phyloP scores from a whole-genome alignment of 1,140 invertebrate genomes.

The Procambarus clarkii region DNA sequence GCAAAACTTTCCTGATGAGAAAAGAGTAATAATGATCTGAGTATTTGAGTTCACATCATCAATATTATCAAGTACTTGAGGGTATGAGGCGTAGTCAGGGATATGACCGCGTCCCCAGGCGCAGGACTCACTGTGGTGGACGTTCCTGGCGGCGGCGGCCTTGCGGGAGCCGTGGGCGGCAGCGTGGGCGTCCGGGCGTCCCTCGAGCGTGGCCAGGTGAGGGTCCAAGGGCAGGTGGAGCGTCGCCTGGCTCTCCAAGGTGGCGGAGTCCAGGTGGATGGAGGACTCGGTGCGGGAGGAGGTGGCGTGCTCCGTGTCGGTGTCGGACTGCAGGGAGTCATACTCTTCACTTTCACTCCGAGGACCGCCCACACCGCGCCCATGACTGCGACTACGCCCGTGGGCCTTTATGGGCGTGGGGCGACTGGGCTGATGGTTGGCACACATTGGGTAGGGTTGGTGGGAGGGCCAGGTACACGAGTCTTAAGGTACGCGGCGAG shows the following conservation, averaged over 20 bases:
- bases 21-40: too few relatives aligned
- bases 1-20: too few relatives aligned
- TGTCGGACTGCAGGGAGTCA: slow-evolving; percentile 66
- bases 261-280: slow-evolving; percentile 65
- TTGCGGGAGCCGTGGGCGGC: slow-evolving; percentile 16
- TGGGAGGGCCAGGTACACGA: neutral
- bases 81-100: neutral
- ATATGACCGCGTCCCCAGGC: neutral
- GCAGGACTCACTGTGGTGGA: slow-evolving; percentile 57
- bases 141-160: slow-evolving; percentile 39
- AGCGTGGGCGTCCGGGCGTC: neutral
- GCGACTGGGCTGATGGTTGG: slow-evolving; percentile 33
- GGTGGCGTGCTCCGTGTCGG: slow-evolving; percentile 67
- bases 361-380: slow-evolving; percentile 43
- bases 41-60: too few relatives aligned
- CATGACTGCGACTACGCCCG: slow-evolving; percentile 46
- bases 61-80: too few relatives aligned
- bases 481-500: neutral
- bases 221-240: slow-evolving; percentile 64
- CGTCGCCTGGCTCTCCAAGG: slow-evolving; percentile 45
- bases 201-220: slow-evolving; percentile 54
- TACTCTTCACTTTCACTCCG: slow-evolving; percentile 66
- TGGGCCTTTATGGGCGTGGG: slow-evolving; percentile 32
- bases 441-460: slow-evolving; percentile 26
- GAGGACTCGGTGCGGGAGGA: slow-evolving; percentile 65